Percentiles rank a stretch among this genome's conserved stretches.
phyloP scores from a whole-genome alignment of 2,113 vertebrate genomes.

The Ciconia maguari region DNA sequence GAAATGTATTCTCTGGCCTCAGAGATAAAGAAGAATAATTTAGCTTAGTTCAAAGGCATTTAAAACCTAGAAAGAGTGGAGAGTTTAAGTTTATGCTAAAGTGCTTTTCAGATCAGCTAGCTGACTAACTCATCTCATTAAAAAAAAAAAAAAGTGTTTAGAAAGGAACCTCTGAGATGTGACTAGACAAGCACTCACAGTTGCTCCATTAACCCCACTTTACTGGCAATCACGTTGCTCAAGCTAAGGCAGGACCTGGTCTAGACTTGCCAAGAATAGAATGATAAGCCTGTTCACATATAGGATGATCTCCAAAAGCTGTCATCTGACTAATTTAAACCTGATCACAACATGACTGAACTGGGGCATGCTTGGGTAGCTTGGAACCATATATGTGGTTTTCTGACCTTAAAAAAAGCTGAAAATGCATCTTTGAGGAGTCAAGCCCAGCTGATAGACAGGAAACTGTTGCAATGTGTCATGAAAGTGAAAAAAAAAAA shows the following conservation, averaged over 20 bases:
- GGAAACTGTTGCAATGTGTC: not conserved
- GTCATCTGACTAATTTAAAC: not conserved
- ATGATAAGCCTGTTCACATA: not conserved
- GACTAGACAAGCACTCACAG: not conserved
- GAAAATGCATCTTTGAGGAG: not conserved
- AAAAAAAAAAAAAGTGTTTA: not conserved
- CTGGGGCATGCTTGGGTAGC: rapidly evolving
- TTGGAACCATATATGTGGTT: not conserved
- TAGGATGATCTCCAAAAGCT: not conserved
- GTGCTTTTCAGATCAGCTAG: not conserved
- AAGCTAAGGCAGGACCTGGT: not conserved
- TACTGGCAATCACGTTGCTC: not conserved
- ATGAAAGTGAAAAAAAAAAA: not conserved
- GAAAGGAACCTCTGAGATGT: not conserved
- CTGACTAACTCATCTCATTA: not conserved
- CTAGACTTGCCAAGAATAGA: not conserved
- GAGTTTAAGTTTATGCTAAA: not conserved
- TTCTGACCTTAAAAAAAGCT: not conserved
- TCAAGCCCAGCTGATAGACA: not conserved
- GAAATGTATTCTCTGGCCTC: not conserved
- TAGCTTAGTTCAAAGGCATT: not conserved
- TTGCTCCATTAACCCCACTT: not conserved
- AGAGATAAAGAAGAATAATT: not conserved
- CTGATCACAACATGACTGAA: not conserved
- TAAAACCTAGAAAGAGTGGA: not conserved